Evolutionary conservation across 2,113 vertebrate genomes (phyloP), one percentile per base, ranked within the genome.

Genomic region (Callocephalon fimbriatum): DNA sequence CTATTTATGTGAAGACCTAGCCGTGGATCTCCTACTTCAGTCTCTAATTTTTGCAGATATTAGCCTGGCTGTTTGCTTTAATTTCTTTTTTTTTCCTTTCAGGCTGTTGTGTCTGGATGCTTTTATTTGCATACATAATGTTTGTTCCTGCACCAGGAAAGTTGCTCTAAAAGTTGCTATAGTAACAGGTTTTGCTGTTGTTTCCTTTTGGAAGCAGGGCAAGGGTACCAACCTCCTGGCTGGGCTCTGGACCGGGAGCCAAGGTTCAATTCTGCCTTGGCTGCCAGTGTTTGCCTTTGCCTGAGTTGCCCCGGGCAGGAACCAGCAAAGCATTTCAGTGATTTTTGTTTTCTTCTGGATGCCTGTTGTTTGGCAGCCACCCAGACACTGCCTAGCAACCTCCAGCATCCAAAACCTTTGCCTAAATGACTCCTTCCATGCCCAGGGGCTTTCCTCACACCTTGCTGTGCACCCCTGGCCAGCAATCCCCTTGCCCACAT

Each of bases 401-500:
- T 51, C 35, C 0, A 2, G 18, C 88, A 56, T 9, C 65, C 51
- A 21, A 40, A 48, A 23, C 2, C 1, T 54, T 89, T 84, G 42
- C 38, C 27, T 27, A 2, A 48, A 77, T 54, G 14, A 22, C 65
- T 66, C 27, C 16, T 76, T 31, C 23, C 18, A 14, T 2, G 7
- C 29, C 37, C 47, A 10, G 18, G 66, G 44, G 21, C 44, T 88
- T 75, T 76, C 51, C 40, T 88, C 44, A 27, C 8, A 4, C 14
- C n/a, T 85, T 5, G 3, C 42, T 54, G 32, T 7, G 18, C 31
- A 25, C 14, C 10, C 26, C 25, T 53, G 77, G 27, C 14, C 20
- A 0, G 0, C 2, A 25, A 4, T 27, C 18, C 21, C 15, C 48
- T 35, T 61, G 37, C n/a, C 19, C 17, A 6, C 8, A 1, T 22